Base-by-base conservation (phyloP, 2,113 vertebrate genomes). In the Salvator merianae region DNA sequence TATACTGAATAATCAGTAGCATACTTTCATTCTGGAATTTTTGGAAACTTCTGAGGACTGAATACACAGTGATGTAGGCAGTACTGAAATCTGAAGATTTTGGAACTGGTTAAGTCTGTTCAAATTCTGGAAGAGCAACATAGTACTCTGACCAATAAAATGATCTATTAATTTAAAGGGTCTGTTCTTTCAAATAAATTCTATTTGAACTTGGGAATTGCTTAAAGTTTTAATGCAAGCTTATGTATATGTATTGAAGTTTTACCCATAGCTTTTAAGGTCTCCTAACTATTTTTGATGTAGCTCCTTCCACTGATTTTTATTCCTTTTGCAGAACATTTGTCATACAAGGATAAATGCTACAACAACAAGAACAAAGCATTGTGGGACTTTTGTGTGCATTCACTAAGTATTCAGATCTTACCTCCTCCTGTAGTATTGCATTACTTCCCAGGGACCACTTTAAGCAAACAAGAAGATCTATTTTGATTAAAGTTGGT, bases 401-500 rank as follows among this genome's bases (percentile, higher is more conserved):
- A 47, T 81, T 34, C 81, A 68, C 0, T 80, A 14, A 65, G 88
- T 79, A 66, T 47, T 30, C 38, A 53, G 89, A 81, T 34, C 83
- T 34, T 81, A 86, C 40, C 68, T 90, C 74, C 69, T 72, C 77
- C 72, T 0, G 70, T 20, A 66, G 88, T 66, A 43, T 53, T 40
- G 50, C 0, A 0, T 26, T 22, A 62, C 10, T 75, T 92, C 79
- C 79, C 0, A 7, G 43, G 16, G 0, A 5, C 68, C 75, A 36
- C 62, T n/a, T n/a, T 84, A 47, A n/a, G 70, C 79, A 87, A 83
- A 16, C 8, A 87, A 72, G 0, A 87, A 75, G 1, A 79, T 10
- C 10, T 71, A 84, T 32, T 87, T 84, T 82, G 14, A 59, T 87
- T 34, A n/a, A 84, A 38, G 6, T 6, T 30, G 40, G 79, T 85